These are phyloP conservation scores for Chrysomallon squamiferum DNA, from an alignment of 1,140 invertebrate species.

Conservation along the genomic window DNA sequence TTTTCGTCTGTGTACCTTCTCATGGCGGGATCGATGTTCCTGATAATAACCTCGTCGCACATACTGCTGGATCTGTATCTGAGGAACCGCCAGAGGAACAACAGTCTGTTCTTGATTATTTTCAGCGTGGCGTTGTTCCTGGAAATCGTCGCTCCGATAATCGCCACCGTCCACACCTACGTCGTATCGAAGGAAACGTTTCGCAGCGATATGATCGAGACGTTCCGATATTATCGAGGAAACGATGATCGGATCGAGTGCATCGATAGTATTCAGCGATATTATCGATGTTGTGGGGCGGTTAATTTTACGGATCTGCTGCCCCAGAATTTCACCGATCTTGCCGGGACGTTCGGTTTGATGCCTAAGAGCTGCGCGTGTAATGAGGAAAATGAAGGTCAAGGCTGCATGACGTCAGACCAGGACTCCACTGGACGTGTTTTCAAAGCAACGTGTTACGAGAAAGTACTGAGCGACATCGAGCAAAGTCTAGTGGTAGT, in stretches of 20 bases:
- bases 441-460: no score
- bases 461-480: no score
- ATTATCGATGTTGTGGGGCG: background rate
- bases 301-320: background rate
- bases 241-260: background rate
- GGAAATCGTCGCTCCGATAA: background rate
- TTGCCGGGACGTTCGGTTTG: no score
- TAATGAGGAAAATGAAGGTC: background rate
- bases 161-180: background rate
- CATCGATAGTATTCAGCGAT: background rate
- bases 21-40: background rate
- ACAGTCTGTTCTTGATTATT: background rate
- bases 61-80: background rate
- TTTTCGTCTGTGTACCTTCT: background rate
- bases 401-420: no score
- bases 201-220: background rate
- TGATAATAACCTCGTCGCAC: background rate
- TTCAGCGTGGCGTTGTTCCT: background rate
- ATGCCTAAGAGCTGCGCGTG: slow-evolving; percentile 1
- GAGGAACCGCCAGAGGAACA: background rate
- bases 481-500: no score
- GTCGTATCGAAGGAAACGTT: background rate
- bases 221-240: background rate
- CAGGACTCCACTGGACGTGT: no score
- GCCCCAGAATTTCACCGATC: background rate